phyloP scores from a whole-genome alignment of 1,140 invertebrate species.

The Portunus trituberculatus region DNA sequence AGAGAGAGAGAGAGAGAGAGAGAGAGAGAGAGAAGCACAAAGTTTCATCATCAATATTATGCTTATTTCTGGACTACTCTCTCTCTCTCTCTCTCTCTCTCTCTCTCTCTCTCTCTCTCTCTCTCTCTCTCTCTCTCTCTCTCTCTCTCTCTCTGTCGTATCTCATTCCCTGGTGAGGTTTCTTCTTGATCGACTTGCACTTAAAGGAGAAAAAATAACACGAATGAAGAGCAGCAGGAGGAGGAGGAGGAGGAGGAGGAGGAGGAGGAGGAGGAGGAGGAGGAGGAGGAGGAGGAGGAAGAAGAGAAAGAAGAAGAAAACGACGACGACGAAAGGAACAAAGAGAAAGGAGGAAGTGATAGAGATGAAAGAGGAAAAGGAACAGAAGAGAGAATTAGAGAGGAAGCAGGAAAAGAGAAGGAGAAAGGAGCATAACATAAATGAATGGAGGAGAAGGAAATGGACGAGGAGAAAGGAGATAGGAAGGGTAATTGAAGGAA shows the following conservation, averaged over 20 bases:
- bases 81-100: too few relatives aligned
- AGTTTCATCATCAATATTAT: neutral
- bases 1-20: constrained; percentile 51
- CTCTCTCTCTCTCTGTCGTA: too few relatives aligned
- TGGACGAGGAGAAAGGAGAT: too few relatives aligned
- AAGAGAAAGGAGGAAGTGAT: neutral
- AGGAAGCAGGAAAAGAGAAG: neutral
- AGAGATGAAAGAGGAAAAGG: neutral
- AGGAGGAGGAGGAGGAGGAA: too few relatives aligned
- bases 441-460: too few relatives aligned
- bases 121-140: too few relatives aligned
- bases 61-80: neutral
- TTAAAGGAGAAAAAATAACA: neutral
- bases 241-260: neutral
- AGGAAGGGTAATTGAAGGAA: too few relatives aligned
- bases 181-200: too few relatives aligned
- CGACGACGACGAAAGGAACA: neutral
- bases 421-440: too few relatives aligned
- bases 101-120: too few relatives aligned
- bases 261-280: constrained; percentile 26
- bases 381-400: constrained; percentile 34
- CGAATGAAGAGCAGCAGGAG: neutral
- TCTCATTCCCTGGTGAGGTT: too few relatives aligned
- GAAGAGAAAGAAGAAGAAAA: too few relatives aligned
- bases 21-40: constrained; percentile 17